These are phyloP conservation scores for Pogonomyrmex barbatus DNA, from an alignment of 1,140 invertebrate species.

Conservation along the genomic window DNA sequence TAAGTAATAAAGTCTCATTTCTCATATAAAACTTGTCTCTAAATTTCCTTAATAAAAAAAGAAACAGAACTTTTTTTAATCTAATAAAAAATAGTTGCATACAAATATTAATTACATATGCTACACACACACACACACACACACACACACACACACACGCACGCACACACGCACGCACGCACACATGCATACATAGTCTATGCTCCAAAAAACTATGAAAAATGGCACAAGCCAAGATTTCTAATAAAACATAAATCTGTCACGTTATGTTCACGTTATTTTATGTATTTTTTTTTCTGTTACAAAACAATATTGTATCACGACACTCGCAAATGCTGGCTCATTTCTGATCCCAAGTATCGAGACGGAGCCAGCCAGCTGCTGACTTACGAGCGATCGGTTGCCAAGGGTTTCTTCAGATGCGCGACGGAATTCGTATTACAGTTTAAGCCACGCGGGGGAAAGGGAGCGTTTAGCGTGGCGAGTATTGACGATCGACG, in stretches of 20 bases:
- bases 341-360: background rate
- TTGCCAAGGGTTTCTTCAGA: slow-evolving; percentile 28
- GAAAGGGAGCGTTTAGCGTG: slow-evolving; percentile 40
- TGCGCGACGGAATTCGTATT: slow-evolving; percentile 56
- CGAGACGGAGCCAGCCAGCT: background rate
- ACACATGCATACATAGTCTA: too few species aligned
- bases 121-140: background rate
- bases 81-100: background rate
- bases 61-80: background rate
- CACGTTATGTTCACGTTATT: too few species aligned
- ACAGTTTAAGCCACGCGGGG: slow-evolving; percentile 54
- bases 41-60: background rate
- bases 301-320: background rate
- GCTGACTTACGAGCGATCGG: background rate
- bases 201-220: too few species aligned
- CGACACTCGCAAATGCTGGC: background rate
- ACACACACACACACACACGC: too few species aligned
- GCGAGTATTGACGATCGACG: background rate
- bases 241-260: too few species aligned
- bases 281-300: background rate
- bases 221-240: too few species aligned
- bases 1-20: background rate
- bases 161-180: too few species aligned
- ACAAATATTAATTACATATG: slow-evolving; percentile 23
- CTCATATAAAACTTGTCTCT: background rate